A percentile compares a stretch with the other conserved stretches of the same genome.
Evolutionary conservation across 2,113 vertebrate species (phyloP).

Genomic region (Megaptera novaeangliae): DNA sequence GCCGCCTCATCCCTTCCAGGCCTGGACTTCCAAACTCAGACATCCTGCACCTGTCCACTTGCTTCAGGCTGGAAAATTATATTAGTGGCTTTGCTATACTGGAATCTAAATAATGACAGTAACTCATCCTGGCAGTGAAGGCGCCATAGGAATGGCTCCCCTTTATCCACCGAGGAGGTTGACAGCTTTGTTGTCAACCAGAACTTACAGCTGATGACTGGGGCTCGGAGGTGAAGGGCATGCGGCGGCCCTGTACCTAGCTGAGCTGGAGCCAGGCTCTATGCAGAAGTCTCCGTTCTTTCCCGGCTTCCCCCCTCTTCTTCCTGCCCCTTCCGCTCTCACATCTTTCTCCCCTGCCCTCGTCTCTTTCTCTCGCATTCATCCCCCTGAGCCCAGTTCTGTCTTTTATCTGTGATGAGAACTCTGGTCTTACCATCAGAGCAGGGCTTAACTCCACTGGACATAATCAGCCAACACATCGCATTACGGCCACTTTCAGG

Average conservation of each 20-base stretch:
- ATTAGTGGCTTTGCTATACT: neutral
- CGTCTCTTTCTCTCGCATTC: neutral
- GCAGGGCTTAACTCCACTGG: neutral
- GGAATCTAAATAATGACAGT: neutral
- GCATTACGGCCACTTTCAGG: neutral
- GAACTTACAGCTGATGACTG: neutral
- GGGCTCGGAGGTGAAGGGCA: neutral
- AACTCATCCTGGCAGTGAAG: neutral
- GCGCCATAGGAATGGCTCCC: neutral
- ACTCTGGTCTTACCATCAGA: neutral
- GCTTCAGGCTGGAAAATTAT: neutral
- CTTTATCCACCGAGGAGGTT: neutral
- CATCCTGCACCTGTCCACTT: fast-evolving
- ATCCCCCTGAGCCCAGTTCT: neutral
- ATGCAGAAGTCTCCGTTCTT: neutral
- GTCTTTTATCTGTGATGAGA: neutral
- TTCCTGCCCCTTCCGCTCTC: too few species aligned
- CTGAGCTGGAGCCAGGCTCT: neutral
- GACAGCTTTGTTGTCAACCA: neutral
- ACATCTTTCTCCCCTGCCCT: neutral
- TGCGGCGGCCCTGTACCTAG: fast-evolving
- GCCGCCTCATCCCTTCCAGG: neutral
- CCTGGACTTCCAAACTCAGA: neutral
- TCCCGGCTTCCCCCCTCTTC: neutral
- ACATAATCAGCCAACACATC: fast-evolving